These are phyloP conservation scores for Amblyjoppa proteus DNA, from an alignment of 2,888 invertebrate genomes.

Conservation along the genomic window DNA sequence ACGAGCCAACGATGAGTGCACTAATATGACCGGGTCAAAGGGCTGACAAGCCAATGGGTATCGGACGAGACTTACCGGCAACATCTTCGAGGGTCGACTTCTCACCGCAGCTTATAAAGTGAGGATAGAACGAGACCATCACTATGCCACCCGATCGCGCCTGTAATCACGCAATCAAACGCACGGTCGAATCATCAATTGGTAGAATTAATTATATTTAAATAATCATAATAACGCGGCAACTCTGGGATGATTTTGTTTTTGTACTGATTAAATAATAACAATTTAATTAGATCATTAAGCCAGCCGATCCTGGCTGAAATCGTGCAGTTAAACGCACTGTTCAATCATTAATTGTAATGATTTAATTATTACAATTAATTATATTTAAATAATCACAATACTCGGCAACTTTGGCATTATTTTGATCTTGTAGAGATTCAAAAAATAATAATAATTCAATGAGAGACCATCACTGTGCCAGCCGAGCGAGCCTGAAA, in stretches of 20 bases:
- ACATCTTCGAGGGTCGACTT: constrained; percentile 87
- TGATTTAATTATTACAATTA: not conserved
- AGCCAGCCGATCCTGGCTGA: constrained; percentile 44
- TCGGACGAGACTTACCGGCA: constrained; percentile 85
- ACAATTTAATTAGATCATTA: not conserved
- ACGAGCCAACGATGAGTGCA: constrained; percentile 27
- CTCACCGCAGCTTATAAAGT: constrained; percentile 87
- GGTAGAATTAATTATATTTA: no score
- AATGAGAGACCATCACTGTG: constrained; percentile 84
- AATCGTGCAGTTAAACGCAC: constrained; percentile 68
- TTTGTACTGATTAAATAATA: not conserved
- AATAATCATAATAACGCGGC: not conserved
- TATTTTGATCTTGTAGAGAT: not conserved
- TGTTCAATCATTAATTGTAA: constrained; percentile 26
- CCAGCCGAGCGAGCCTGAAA: constrained; percentile 68
- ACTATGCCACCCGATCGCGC: constrained; percentile 88
- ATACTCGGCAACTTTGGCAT: not conserved
- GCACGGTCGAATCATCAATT: constrained; percentile 18
- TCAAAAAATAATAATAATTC: not conserved
- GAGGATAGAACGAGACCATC: constrained; percentile 89
- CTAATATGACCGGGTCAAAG: not conserved
- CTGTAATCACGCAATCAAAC: constrained; percentile 81
- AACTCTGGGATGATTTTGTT: not conserved
- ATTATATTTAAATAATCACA: no score
- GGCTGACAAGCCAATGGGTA: not conserved